Conservation (phyloP, 2,797 vertebrate species). For the Crypturellus tataupa region DNA sequence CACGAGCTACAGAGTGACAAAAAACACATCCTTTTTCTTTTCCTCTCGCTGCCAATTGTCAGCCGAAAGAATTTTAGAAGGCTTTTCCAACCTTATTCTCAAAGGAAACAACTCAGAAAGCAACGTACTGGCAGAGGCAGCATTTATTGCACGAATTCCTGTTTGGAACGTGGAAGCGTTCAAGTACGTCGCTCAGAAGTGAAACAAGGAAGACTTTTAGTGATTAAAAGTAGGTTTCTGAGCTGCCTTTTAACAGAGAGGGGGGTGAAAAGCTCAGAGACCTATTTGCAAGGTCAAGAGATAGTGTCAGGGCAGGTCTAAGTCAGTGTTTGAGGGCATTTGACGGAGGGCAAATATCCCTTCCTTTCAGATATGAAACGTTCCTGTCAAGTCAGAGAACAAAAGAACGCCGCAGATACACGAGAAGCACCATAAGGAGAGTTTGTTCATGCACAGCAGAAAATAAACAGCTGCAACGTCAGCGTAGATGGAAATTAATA, state of each 20-base stretch:
- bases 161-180: accelerated
- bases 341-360: constrained; percentile 75
- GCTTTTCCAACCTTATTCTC: background rate
- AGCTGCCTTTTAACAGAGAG: background rate
- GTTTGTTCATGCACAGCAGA: constrained; percentile 80
- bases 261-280: background rate
- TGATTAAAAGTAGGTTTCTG: background rate
- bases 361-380: constrained; percentile 66
- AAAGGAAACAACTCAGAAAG: background rate
- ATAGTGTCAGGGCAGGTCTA: constrained; percentile 77
- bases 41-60: background rate
- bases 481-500: constrained; percentile 81
- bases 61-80: background rate
- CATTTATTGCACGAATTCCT: background rate
- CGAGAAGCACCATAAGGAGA: constrained; percentile 70
- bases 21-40: background rate
- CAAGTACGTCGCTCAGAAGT: accelerated
- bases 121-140: background rate
- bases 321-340: constrained; percentile 73
- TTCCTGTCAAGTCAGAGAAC: constrained; percentile 72
- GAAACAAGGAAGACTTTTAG: background rate
- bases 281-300: constrained; percentile 58
- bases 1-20: background rate
- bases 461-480: constrained; percentile 85
- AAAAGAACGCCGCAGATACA: constrained; percentile 70